Base-by-base conservation (phyloP, 2,888 invertebrate species). In the Athalia rosae region DNA sequence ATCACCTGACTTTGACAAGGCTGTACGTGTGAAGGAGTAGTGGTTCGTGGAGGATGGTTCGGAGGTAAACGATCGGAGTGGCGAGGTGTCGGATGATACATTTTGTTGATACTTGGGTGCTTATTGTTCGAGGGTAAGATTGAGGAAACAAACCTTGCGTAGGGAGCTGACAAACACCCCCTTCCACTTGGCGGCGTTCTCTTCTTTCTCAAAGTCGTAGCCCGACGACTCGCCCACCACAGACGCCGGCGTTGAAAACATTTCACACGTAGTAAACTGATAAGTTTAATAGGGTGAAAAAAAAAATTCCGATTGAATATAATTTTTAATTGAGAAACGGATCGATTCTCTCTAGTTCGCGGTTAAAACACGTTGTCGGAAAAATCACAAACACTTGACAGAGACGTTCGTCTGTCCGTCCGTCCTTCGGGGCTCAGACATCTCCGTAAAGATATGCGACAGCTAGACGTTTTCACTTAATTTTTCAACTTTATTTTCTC, bases 141-240 rank as follows among this genome's bases (percentile, higher is more conserved):
- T 3, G 41, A 67, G 79, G 76, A 79, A 79, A 80, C 90, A 90
- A 91, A 97, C 97, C 95, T 96, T 96, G 90, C 95, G 94, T 86
- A 98, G 92, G 73, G 97, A 95, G 87, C 93, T 94, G 88, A 96
- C 94, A 91, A 98, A 95, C 83, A 98, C 92, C 82, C 97, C 97
- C 89, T 95, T 95, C 98, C 98, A 98, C 93, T 97, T 97, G 84
- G 94, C 93, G 85, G 94, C 94, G 91, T 97, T 97, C 90, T 97
- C 97, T 88, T 95, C 95, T 90, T 95, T 95, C 89, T 94, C 94
- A 91, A 97, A 97, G 92, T 97, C 96, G 92, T 95, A 96, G 87
- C 90, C 89, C 83, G 90, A 90, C 84, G 89, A 88, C 88, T 92
- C 92, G 85, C 90, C 90, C 84, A 90, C 90, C 83, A 91, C 89